Conservation (phyloP, 2,113 vertebrate genomes). For the Arizona elegans region DNA sequence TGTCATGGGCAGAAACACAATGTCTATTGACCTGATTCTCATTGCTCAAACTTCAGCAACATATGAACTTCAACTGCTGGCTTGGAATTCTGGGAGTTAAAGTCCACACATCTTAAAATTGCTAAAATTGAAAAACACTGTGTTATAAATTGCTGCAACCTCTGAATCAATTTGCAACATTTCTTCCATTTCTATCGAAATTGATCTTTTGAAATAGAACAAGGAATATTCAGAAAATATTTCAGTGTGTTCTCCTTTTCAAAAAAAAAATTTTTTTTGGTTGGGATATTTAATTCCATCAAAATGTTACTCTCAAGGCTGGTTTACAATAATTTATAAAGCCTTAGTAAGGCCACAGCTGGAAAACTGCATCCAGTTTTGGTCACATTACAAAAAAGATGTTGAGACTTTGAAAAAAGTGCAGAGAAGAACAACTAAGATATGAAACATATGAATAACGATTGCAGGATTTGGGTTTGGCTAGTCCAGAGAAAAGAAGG, state of each 20-base stretch:
- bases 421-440: too few relatives aligned
- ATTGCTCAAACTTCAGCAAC: background rate
- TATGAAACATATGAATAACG: too few relatives aligned
- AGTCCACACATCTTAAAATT: background rate
- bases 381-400: too few relatives aligned
- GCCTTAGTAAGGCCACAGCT: too few relatives aligned
- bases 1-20: background rate
- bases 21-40: background rate
- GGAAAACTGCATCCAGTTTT: too few relatives aligned
- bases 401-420: too few relatives aligned
- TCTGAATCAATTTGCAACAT: background rate
- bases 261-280: background rate
- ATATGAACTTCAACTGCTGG: background rate
- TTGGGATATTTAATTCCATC: background rate
- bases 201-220: background rate
- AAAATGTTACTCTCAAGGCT: background rate
- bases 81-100: background rate
- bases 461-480: too few relatives aligned
- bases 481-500: too few relatives aligned
- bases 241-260: background rate
- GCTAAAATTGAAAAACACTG: background rate
- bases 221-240: background rate
- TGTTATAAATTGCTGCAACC: background rate
- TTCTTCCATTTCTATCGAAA: background rate
- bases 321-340: too few relatives aligned